Evolutionary conservation across 2,113 vertebrate genomes (phyloP), one percentile per base, ranked within the genome.

Genomic region (Bothrops jararaca): DNA sequence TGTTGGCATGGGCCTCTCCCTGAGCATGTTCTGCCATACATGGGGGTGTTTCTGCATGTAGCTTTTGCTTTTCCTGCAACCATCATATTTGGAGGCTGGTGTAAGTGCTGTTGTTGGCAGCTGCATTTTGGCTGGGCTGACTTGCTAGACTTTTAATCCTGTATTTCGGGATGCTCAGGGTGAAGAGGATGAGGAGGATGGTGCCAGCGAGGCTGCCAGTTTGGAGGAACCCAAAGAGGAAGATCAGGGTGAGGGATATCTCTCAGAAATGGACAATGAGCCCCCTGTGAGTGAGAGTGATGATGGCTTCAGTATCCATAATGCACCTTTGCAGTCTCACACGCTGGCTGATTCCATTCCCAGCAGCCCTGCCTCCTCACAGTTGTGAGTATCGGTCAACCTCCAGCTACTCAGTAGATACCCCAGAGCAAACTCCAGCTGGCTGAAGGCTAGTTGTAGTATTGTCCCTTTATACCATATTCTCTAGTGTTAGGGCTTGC

Each of bases 281-380:
- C 98, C 98, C 3, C 98, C 99, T 0, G 99, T 99, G 95, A 99
- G 99, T 4, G 99, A 99, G 97, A 99, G 99, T 23, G 99, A 99
- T 86, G 99, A 99, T 74, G 99, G 99, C 69, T 99, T 99, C 94
- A 99, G 99, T 86, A 98, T 99, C 34, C 98, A 99, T 92, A 99
- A 99, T 9, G 98, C 99, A 15, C 98, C 98, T 0, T 93, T 99
- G 89, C 99, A 99, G 94, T 99, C 98, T 54, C 99, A 99, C 97
- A 96, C 98, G 0, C 97, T 98, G 0, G 99, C 98, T 0, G 99
- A 99, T 96, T 99, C 99, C 56, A 98, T 99, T 93, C 99, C 99
- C 96, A 99, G 99, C 98, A 99, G 99, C 97, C 99, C 99, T 0
- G 99, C 99, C 89, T 99, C 99, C 85, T 99, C 99, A 0, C 99